These are phyloP conservation scores for Cheilosia urbana DNA, from an alignment of 2,888 invertebrate species.

Conservation along the genomic window DNA sequence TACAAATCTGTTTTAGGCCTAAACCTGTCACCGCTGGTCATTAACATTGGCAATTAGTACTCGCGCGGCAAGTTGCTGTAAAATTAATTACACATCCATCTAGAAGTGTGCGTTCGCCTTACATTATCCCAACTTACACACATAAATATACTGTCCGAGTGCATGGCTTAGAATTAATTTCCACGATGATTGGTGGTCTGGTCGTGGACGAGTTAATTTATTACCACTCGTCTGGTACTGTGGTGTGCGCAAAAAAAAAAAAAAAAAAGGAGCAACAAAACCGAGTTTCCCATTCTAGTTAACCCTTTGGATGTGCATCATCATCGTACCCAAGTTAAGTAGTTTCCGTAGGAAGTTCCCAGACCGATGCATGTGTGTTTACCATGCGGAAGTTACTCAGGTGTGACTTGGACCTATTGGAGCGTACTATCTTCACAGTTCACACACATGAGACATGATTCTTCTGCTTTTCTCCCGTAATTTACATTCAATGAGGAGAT, in stretches of 20 bases:
- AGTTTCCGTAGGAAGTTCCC: constrained; percentile 73
- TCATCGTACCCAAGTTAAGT: constrained; percentile 37
- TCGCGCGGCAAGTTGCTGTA: constrained; percentile 18
- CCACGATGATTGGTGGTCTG: constrained; percentile 36
- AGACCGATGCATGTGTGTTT: constrained; percentile 32
- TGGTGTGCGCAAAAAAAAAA: constrained; percentile 16
- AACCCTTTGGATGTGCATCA: constrained; percentile 58
- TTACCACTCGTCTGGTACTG: constrained; percentile 2
- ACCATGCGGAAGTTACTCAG: constrained; percentile 63
- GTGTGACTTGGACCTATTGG: constrained; percentile 69
- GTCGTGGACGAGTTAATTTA: constrained; percentile 60
- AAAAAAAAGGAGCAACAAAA: constrained; percentile 14
- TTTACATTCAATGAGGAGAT: constrained; percentile 50
- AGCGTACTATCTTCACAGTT: constrained; percentile 63
- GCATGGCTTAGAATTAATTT: constrained; percentile 25
- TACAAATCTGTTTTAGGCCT: neutral
- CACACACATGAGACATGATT: constrained; percentile 63
- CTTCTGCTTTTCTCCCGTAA: constrained; percentile 23
- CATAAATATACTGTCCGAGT: too few relatives aligned
- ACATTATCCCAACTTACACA: constrained; percentile 7
- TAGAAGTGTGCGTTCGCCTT: constrained; percentile 1
- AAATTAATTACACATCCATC: constrained; percentile 48
- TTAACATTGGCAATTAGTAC: constrained; percentile 34
- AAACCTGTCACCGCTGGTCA: constrained; percentile 29
- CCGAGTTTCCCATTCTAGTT: constrained; percentile 41